Evolutionary conservation across 2,888 invertebrate genomes (phyloP), one percentile per base, ranked within the genome.

Genomic region (Monochamus alternatus): DNA sequence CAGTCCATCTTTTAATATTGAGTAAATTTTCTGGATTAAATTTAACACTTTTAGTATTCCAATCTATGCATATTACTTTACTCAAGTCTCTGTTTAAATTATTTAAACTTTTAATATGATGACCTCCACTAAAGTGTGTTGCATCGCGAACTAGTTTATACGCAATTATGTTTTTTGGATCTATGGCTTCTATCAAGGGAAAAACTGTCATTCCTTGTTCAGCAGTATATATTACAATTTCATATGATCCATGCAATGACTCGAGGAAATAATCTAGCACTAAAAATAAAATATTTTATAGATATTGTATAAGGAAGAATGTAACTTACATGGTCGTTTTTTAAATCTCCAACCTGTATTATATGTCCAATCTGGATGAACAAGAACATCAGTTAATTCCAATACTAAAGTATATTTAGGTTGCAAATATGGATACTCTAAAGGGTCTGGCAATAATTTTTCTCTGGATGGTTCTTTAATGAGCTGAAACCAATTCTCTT

Each of bases 291-390:
- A n/a, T 55, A 22, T 12, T 0, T 47, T 47, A 31, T 14, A 14
- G 43, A 47, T 63, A 31, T 32, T 10, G 5, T 22, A 59, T 59
- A 59, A 59, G 22, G 47, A 10, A 47, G 8, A 47, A 10, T 47
- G 9, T 43, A 55, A 73, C 74, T 77, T 81, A 52, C 97, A 97
- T 0, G 99, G 98, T 69, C 99, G 93, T 89, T 99, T 99, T 90
- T 98, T 98, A 89, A 99, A 99, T 82, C 98, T 93, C 98, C 98
- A 99, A 3, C 98, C 98, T 77, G 98, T 98, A 89, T 95, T 94
- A 87, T 98, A 98, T 89, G 98, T 98, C 99, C 99, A 99, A 88
- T 99, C 98, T 0, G 99, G 98, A 89, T 98, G 97, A 12, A 99
- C 97, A 12, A 99, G 91, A 10, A 99, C 94, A 86, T 98, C 98